Base-by-base conservation (phyloP, 1,140 invertebrate genomes). In the Grapholita molesta region DNA sequence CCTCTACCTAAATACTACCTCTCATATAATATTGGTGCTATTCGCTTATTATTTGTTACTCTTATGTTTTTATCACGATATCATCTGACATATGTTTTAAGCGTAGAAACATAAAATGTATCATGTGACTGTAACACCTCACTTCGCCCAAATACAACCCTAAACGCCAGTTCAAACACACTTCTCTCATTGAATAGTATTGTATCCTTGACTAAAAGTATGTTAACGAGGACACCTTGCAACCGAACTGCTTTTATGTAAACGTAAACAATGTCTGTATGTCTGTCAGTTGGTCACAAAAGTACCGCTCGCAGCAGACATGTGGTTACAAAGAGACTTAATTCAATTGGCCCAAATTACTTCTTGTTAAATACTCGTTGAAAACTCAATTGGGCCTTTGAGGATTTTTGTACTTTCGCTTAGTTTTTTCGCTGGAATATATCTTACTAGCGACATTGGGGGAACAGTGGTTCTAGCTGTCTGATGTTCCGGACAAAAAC, bases 341-440 rank as follows among this genome's bases (percentile, higher is more conserved):
- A 75, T 82, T 77, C 69, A 73, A 80, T 72, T 68, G 73, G 74
- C 70, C 68, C 35, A 78, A 80, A 81, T 80, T 77, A 74, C 71
- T 64, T 38, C 75, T 67, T 70, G 70, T 73, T 64, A 75, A 75
- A 75, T 73, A 64, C 33, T 70, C 68, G 80, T 79, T 78, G 73
- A 78, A 75, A 73, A 68, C 66, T 68, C 74, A 73, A 80, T 78
- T 70, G 70, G 57, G 69, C 65, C 11, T 23, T 66, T 28, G 25
- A 66, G 28, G 12, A 23, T 48, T 42, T 66, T 66, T 66, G 65
- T 48, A 9, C 18, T 7, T 66, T n/a, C 71, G 30, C 5, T 11
- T n/a, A n/a, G n/a, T n/a, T n/a, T n/a, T n/a, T 35, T 67, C 66
- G 69, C 52, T 42, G 55, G 55, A 68, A 48, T 70, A 72, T 21